These are phyloP conservation scores for Acanthurus lineatus DNA, from an alignment of 2,797 vertebrate genomes.

Conservation along the genomic window DNA sequence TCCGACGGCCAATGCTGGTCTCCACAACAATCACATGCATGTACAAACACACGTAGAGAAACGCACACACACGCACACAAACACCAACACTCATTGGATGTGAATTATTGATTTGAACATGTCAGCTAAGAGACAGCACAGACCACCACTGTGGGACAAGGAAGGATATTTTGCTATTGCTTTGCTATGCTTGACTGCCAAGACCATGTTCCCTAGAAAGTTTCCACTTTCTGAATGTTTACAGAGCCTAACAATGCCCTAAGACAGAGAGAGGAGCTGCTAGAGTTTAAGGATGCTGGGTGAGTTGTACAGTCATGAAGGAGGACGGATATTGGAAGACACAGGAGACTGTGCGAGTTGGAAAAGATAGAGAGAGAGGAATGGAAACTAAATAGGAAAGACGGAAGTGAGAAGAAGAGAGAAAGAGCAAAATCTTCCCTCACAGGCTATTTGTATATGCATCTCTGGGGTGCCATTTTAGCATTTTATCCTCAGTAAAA, in stretches of 20 bases:
- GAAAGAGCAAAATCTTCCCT: slow-evolving; percentile 63
- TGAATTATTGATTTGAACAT: slow-evolving; percentile 86
- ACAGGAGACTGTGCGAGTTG: slow-evolving; percentile 46
- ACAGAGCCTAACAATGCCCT: slow-evolving; percentile 66
- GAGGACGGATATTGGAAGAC: slow-evolving; percentile 46
- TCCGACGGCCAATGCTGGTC: slow-evolving; percentile 51
- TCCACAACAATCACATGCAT: slow-evolving; percentile 56
- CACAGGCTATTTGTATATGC: slow-evolving; percentile 75
- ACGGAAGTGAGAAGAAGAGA: slow-evolving; percentile 36
- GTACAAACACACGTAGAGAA: neutral
- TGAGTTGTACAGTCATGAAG: slow-evolving; percentile 45
- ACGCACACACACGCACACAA: slow-evolving; percentile 8
- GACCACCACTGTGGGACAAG: slow-evolving; percentile 68
- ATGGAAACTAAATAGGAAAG: slow-evolving; percentile 40
- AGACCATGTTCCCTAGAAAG: slow-evolving; percentile 61
- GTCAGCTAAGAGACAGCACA: slow-evolving; percentile 78
- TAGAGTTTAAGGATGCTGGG: slow-evolving; percentile 55
- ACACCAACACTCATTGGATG: slow-evolving; percentile 66
- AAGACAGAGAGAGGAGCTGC: slow-evolving; percentile 57
- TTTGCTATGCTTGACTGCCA: slow-evolving; percentile 71
- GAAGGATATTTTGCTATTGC: slow-evolving; percentile 73
- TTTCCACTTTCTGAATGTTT: slow-evolving; percentile 70
- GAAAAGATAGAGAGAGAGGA: slow-evolving; percentile 36
- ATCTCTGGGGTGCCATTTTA: slow-evolving; percentile 79
- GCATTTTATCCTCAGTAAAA: slow-evolving; percentile 81